These are phyloP conservation scores for Nyctalus aviator DNA, from an alignment of 2,797 vertebrate genomes.

Conservation along the genomic window DNA sequence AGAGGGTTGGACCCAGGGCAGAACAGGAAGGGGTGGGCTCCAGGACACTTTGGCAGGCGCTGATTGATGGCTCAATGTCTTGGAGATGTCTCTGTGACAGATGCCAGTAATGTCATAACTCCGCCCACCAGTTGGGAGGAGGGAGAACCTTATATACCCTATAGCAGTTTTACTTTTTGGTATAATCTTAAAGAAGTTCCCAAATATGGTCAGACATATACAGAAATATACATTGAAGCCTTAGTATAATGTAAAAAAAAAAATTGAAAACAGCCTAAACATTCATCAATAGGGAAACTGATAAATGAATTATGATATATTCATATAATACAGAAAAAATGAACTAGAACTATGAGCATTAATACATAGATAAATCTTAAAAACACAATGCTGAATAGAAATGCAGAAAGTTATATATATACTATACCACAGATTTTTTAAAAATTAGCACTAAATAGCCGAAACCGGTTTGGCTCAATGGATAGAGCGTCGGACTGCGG, in stretches of 20 bases:
- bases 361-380: constrained; percentile 50
- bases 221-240: neutral
- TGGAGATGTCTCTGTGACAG: too few relatives aligned
- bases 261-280: neutral
- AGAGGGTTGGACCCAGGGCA: too few relatives aligned
- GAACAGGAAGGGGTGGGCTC: too few relatives aligned
- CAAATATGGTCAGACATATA: neutral
- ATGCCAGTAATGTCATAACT: too few relatives aligned
- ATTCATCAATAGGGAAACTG: neutral
- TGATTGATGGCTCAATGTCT: too few relatives aligned
- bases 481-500: too few relatives aligned
- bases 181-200: constrained; percentile 50
- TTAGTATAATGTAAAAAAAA: constrained; percentile 49
- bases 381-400: constrained; percentile 27
- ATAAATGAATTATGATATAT: constrained; percentile 38
- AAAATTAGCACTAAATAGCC: neutral
- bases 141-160: neutral
- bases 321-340: constrained; percentile 52
- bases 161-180: constrained; percentile 10
- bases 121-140: too few relatives aligned
- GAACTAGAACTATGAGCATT: constrained; percentile 35
- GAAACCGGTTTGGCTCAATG: too few relatives aligned
- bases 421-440: neutral
- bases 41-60: too few relatives aligned
- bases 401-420: neutral